Evolutionary conservation across 2,888 invertebrate genomes (phyloP).

Genomic region (Cotesia congregata): DNA sequence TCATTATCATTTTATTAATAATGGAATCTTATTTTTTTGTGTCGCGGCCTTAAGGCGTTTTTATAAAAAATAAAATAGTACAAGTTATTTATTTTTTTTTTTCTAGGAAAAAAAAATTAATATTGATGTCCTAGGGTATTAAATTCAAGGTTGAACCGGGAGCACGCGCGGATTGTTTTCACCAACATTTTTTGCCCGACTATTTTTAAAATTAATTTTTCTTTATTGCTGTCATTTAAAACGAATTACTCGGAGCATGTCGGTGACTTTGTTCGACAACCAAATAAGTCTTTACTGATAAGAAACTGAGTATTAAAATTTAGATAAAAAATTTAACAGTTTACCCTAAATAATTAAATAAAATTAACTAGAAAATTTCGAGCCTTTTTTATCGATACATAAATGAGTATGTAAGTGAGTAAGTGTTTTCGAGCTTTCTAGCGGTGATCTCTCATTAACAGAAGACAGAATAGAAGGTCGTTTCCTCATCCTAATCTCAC

Average conservation of each 20-base stretch:
- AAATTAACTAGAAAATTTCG: not conserved
- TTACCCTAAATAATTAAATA: not conserved
- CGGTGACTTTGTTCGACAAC: not conserved
- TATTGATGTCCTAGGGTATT: not conserved
- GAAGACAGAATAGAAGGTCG: slow-evolving; percentile 63
- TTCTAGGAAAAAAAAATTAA: not conserved
- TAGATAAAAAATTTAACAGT: not conserved
- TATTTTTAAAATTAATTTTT: not conserved
- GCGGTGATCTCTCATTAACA: slow-evolving; percentile 58
- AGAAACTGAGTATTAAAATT: not conserved
- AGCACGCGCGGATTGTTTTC: not conserved
- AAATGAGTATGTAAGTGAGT: not conserved
- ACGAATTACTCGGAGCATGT: not conserved
- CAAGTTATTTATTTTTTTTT: not conserved
- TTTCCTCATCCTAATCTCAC: slow-evolving; percentile 17
- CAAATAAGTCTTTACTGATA: not conserved
- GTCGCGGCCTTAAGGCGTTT: not conserved
- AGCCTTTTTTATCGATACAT: not conserved
- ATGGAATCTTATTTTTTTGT: not conserved
- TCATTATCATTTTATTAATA: slow-evolving; percentile 5
- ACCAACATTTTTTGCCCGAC: not conserved
- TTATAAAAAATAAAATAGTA: not conserved
- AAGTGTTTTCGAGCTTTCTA: slow-evolving; percentile 53
- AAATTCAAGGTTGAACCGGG: slow-evolving; percentile 13
- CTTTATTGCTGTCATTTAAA: not conserved